These are phyloP conservation scores for Drosophila eugracilis DNA, from an alignment of 1,140 invertebrate species.

Conservation along the genomic window DNA sequence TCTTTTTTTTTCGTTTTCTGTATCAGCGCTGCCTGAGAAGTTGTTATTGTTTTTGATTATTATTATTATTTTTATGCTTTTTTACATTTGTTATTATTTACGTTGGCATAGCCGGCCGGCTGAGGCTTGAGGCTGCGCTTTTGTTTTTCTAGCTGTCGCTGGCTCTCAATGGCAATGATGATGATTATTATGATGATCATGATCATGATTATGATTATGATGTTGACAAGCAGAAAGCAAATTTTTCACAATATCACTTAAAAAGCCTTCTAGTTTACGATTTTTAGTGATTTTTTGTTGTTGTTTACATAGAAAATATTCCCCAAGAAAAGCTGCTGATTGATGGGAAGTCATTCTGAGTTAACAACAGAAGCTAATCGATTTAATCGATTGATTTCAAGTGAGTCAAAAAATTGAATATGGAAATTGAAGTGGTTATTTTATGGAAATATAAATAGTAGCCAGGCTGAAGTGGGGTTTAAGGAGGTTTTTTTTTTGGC, in stretches of 20 bases:
- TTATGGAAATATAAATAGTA: no score
- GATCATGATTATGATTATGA: neutral
- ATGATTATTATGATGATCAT: neutral
- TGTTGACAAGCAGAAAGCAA: neutral
- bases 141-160: neutral
- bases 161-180: neutral
- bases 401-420: neutral
- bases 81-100: conserved; percentile 32
- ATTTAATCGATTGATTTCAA: no score
- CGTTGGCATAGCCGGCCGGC: conserved; percentile 28
- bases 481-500: no score
- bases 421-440: neutral
- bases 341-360: neutral
- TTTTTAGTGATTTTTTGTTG: neutral
- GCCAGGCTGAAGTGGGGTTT: no score
- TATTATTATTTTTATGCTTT: conserved; percentile 9
- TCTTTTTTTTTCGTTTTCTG: no score
- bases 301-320: neutral
- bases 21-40: conserved; percentile 15
- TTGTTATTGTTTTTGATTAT: conserved; percentile 34
- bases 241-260: neutral
- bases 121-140: conserved; percentile 14
- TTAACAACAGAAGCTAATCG: neutral
- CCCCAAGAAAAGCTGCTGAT: neutral
- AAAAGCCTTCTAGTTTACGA: neutral